Base-by-base conservation (phyloP, 2,113 vertebrate species). In the Bufo gargarizans region DNA sequence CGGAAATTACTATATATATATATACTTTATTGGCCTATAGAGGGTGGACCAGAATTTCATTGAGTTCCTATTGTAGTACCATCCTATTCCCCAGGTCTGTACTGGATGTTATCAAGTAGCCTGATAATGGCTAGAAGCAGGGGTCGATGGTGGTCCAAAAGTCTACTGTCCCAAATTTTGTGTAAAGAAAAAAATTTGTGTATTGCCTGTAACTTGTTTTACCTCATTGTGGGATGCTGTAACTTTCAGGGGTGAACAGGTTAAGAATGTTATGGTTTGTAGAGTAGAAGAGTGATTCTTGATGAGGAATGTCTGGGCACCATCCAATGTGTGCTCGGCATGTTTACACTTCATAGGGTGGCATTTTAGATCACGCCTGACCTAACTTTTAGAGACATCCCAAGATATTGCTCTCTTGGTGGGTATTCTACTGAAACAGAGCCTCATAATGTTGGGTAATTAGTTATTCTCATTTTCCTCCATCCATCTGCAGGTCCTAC, bases 341-440 rank as follows among this genome's bases (percentile, higher is more conserved):
- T 77, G 81, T 84, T 88, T 77, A 88, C 81, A 84, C 81, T 84
- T 88, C 81, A 82, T 84, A 69, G 58, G 71, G 87, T 84, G 87
- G 56, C 87, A 88, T 71, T 82, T 87, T 82, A 22, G 50, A 88
- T 50, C 85, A 65, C n/a, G 69, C 69, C 71, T 65, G 87, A 53
- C 59, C 72, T 67, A 47, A 20, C n/a, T 72, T 17, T n/a, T 72
- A 56, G 87, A 84, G 81, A 47, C 81, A 69, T 77, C 87, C 47
- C 22, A 20, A 88, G 47, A 69, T 84, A 77, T 79, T 22, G 16
- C 58, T 69, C 33, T 67, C n/a, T 47, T 67, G 85, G 85, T 76
- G 2, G 59, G 6, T 20, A 9, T 50, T 59, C 20, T 65, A 67
- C 19, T 55, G 85, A 69, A 47, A 53, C 85, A 65, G 33, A 65